Conservation (phyloP, 2,797 vertebrate genomes). For the Denticeps clupeoides region DNA sequence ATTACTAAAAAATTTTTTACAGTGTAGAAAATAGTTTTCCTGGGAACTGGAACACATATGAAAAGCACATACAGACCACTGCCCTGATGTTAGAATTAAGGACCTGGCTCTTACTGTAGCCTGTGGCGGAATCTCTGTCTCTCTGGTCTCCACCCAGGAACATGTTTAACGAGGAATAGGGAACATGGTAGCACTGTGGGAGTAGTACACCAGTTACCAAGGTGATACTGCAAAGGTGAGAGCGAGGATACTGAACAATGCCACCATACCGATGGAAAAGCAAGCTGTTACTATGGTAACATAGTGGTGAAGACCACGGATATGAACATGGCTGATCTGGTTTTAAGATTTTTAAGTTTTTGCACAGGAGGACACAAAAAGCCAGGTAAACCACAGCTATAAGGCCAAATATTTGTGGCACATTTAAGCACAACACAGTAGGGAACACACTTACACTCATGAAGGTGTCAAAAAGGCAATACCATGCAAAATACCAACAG, state of each 20-base stretch:
- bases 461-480: conserved; percentile 51
- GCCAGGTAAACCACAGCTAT: too few species aligned
- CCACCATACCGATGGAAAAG: neutral
- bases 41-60: neutral
- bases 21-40: neutral
- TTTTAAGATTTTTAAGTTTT: too few species aligned
- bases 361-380: too few species aligned
- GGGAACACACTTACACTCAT: conserved; percentile 43
- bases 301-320: neutral
- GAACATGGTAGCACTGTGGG: conserved; percentile 49
- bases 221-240: neutral
- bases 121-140: conserved; percentile 52
- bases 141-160: conserved; percentile 50
- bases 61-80: too few species aligned
- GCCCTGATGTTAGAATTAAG: neutral
- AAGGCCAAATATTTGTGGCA: too few species aligned
- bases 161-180: conserved; percentile 53
- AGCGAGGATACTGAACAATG: neutral
- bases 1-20: too few species aligned
- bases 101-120: conserved; percentile 45
- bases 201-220: neutral
- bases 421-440: too few species aligned
- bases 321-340: too few species aligned
- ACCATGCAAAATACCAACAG: conserved; percentile 49
- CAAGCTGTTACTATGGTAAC: neutral